phyloP scores from a whole-genome alignment of 2,797 vertebrate genomes.

The Peromyscus melanophrys region DNA sequence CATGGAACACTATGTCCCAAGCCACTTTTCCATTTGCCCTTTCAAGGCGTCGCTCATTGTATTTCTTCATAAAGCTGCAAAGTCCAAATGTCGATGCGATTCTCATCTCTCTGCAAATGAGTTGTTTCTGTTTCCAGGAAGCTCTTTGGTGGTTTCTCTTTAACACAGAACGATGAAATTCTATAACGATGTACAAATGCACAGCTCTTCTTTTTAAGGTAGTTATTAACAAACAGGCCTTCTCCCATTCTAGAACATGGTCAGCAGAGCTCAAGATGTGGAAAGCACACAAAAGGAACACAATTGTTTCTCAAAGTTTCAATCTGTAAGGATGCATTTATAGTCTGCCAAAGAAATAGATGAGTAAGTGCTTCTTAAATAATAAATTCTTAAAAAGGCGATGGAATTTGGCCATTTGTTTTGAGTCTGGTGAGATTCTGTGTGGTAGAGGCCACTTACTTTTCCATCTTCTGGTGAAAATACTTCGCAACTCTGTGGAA shows the following conservation, averaged over 20 bases:
- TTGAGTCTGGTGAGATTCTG: background rate
- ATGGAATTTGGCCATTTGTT: slow-evolving; percentile 45
- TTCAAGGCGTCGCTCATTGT: slow-evolving; percentile 32
- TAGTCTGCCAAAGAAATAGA: slow-evolving; percentile 9
- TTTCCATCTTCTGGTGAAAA: slow-evolving; percentile 11
- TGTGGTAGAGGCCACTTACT: background rate
- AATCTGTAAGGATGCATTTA: slow-evolving; percentile 5
- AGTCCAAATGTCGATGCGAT: slow-evolving; percentile 19
- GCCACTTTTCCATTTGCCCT: slow-evolving; percentile 27
- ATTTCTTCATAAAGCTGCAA: background rate
- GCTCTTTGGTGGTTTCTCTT: slow-evolving; percentile 45
- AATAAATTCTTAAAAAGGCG: slow-evolving; percentile 51
- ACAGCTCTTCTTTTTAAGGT: background rate
- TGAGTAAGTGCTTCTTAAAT: slow-evolving; percentile 28
- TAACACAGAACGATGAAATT: slow-evolving; percentile 20
- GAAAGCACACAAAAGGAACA: background rate
- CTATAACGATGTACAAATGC: slow-evolving; percentile 2
- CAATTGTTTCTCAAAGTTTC: slow-evolving; percentile 51
- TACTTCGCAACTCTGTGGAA: slow-evolving; percentile 23
- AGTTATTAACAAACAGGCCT: slow-evolving; percentile 10
- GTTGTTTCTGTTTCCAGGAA: slow-evolving; percentile 42
- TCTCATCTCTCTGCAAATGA: background rate
- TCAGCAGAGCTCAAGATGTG: slow-evolving; percentile 15
- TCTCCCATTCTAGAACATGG: background rate
- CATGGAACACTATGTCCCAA: slow-evolving; percentile 4